These are phyloP conservation scores for Tetragonula clypearis DNA, from an alignment of 1,140 invertebrate genomes.

Conservation along the genomic window DNA sequence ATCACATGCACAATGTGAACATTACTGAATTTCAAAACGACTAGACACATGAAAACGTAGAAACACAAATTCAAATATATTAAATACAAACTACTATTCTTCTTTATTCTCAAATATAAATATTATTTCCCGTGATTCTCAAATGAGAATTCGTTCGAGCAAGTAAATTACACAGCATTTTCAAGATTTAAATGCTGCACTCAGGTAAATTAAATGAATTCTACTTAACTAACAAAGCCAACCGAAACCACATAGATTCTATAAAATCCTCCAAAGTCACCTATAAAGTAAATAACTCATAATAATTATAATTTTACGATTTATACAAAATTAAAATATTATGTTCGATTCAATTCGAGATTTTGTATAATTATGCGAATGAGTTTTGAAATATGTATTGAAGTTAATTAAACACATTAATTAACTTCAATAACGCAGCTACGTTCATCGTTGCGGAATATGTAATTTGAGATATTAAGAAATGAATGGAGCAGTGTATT, in stretches of 20 bases:
- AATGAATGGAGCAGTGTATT: no score
- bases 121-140: no score
- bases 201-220: constrained; percentile 83
- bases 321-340: not conserved
- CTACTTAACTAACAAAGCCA: constrained; percentile 83
- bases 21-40: not conserved
- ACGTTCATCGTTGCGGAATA: no score
- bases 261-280: constrained; percentile 83
- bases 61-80: not conserved
- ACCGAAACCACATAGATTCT: constrained; percentile 84
- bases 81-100: no score
- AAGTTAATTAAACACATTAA: not conserved
- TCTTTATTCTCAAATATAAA: no score
- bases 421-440: no score
- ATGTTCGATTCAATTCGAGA: not conserved
- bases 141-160: constrained; percentile 2
- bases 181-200: constrained; percentile 23
- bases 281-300: constrained; percentile 70
- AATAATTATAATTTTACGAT: not conserved
- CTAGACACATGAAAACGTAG: not conserved
- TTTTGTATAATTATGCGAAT: not conserved
- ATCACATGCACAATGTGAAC: no score
- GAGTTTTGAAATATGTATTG: not conserved
- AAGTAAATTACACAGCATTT: constrained; percentile 32
- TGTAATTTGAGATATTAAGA: not conserved